phyloP scores from a whole-genome alignment of 2,888 invertebrate species.

The Scaptomyza caliginosa region DNA sequence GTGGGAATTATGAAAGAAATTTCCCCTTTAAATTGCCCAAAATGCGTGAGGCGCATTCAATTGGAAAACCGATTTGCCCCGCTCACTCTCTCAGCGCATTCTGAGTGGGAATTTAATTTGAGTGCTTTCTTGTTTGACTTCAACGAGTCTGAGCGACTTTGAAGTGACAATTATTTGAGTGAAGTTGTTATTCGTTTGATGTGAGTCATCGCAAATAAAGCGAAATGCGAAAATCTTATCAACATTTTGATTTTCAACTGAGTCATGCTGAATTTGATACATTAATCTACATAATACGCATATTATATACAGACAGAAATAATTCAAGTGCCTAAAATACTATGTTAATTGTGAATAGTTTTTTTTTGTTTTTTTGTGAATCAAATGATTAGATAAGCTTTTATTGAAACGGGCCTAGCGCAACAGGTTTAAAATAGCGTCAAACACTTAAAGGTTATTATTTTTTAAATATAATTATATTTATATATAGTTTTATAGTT shows the following conservation, averaged over 20 bases:
- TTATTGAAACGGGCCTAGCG: constrained; percentile 7
- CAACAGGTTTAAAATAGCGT: constrained; percentile 10
- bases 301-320: neutral
- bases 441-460: neutral
- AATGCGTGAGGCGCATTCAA: constrained; percentile 40
- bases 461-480: no score
- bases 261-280: constrained; percentile 44
- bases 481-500: neutral
- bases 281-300: constrained; percentile 24
- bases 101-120: constrained; percentile 20
- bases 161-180: constrained; percentile 8
- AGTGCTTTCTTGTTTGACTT: constrained; percentile 35
- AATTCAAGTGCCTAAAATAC: neutral
- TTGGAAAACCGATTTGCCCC: constrained; percentile 41
- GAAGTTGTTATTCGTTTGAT: neutral
- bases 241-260: constrained; percentile 24
- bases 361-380: neutral
- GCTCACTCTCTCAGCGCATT: neutral
- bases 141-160: neutral
- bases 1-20: constrained; percentile 35
- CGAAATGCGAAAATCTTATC: constrained; percentile 36
- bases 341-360: constrained; percentile 14
- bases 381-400: constrained; percentile 16
- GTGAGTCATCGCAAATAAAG: constrained; percentile 34
- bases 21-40: constrained; percentile 39